Evolutionary conservation across 2,113 vertebrate genomes (phyloP).

Genomic region (human): GRCh38 chr7:140349501-140350000

Average conservation of each 20-base stretch:
- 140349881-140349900: neutral
- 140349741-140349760: neutral
- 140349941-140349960: neutral
- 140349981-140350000: neutral
- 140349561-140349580: conserved; percentile 68
- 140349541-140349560: conserved; percentile 23
- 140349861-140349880: neutral
- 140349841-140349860: conserved; percentile 18
- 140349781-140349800: conserved; percentile 11
- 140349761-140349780: neutral
- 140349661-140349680: neutral
- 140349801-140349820: neutral
- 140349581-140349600: conserved; percentile 40
- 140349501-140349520: conserved; percentile 76
- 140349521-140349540: conserved; percentile 76
- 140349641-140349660: conserved; percentile 2
- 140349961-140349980: neutral
- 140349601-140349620: conserved; percentile 8
- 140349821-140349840: neutral
- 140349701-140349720: neutral
- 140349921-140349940: neutral
- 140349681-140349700: neutral
- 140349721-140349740: conserved; percentile 56
- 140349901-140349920: neutral
- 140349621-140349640: conserved; percentile 33